Base-by-base conservation (phyloP, 2,113 vertebrate genomes). In the Cochlearius cochlearius region DNA sequence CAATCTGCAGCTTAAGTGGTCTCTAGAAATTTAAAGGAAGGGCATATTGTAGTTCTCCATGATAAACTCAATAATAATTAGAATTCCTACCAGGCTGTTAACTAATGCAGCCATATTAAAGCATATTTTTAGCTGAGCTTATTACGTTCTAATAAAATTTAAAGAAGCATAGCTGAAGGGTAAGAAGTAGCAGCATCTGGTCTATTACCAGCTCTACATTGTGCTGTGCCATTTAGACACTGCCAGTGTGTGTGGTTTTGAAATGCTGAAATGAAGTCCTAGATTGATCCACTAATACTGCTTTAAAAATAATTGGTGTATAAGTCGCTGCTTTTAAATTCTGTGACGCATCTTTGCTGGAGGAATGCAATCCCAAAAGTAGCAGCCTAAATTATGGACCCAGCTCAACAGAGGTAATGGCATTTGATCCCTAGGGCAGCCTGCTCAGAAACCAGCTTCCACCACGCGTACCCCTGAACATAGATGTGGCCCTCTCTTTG, bases 51-150 rank as follows among this genome's bases (percentile, higher is more conserved):
- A 94, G 30, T 87, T 92, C 49, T 95, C 52, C 53, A 56, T 93
- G 88, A 96, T 93, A 97, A 97, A 96, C 95, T 94, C 89, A 95
- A 84, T 95, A 98, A 96, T 98, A 97, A 98, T 97, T 98, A 96
- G 96, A 97, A 97, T 97, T 96, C 92, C 96, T 98, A 96, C 81
- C 95, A 98, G 94, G 36, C 81, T 97, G 94, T 97, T 97, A 98
- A 97, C 94, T 96, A 97, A 98, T 72, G 45, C 78, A 98, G 97
- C 94, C 72, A 94, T 94, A 98, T 96, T 97, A 98, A 97, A 95
- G 89, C 10, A 69, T 92, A 96, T 96, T 98, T 97, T 97, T 95
- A 97, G 81, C 91, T 82, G 80, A 95, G 73, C 63, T 97, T 98
- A 97, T 97, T 97, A 97, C 69, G 68, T 89, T 94, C 88, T 97